A percentile compares a stretch with the other conserved stretches of the same genome.
phyloP scores from a whole-genome alignment of 1,140 invertebrate genomes.

The Papilio polyxenes region DNA sequence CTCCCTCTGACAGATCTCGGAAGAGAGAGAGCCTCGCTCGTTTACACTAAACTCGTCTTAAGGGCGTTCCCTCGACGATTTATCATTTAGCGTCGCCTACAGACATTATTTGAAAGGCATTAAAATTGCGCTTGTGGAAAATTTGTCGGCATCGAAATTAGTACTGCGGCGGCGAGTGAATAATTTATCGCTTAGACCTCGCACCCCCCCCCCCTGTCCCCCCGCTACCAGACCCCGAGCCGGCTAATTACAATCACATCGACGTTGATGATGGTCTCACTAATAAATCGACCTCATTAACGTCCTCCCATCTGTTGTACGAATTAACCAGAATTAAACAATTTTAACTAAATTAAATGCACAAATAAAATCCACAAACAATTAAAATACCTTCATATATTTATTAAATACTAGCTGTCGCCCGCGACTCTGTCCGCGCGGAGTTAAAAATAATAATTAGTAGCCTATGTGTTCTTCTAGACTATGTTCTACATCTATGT shows the following conservation, averaged over 20 bases:
- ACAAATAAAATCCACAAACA: background rate
- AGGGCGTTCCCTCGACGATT: constrained; percentile 77
- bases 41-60: constrained; percentile 70
- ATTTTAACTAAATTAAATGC: background rate
- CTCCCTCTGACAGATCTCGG: constrained; percentile 57
- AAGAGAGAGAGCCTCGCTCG: constrained; percentile 61
- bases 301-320: background rate
- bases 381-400: no score
- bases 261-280: constrained; percentile 57
- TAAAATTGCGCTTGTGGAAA: constrained; percentile 78
- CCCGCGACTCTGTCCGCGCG: no score
- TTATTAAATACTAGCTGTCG: no score
- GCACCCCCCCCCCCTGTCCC: background rate
- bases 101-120: constrained; percentile 80
- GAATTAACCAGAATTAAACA: constrained; percentile 23
- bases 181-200: constrained; percentile 74
- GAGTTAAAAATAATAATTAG: no score
- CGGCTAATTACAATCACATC: constrained; percentile 74
- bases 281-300: constrained; percentile 41
- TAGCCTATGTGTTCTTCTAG: no score
- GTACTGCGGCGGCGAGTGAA: constrained; percentile 69
- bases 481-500: no score
- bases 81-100: constrained; percentile 79
- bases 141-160: constrained; percentile 80
- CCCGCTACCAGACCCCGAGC: constrained; percentile 43